Percentiles rank a stretch among this genome's conserved stretches.
phyloP scores from a whole-genome alignment of 2,113 vertebrate genomes.

The Pogona vitticeps region DNA sequence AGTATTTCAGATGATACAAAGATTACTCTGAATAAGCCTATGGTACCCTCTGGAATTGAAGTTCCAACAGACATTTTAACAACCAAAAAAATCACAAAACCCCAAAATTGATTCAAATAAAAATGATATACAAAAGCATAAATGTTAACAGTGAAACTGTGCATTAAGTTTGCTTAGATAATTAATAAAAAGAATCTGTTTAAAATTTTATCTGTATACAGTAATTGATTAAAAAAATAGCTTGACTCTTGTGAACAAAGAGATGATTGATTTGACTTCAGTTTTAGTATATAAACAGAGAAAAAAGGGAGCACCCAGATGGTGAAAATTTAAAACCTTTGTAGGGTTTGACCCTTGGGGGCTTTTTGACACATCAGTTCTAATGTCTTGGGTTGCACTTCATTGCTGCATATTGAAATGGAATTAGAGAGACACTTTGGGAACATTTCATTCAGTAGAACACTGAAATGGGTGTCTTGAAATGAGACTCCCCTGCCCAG shows the following conservation, averaged over 20 bases:
- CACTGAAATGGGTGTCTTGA: background rate
- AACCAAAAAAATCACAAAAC: too few species aligned
- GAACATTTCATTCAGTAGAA: background rate
- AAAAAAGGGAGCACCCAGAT: background rate
- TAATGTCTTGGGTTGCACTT: background rate
- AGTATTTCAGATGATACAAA: too few species aligned
- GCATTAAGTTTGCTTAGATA: background rate
- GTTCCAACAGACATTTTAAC: too few species aligned
- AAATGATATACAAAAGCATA: too few species aligned
- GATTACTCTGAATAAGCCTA: too few species aligned
- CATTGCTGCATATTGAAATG: background rate
- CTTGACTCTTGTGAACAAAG: constrained; percentile 1
- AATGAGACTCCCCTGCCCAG: background rate
- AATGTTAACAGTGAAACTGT: too few species aligned
- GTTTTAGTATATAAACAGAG: background rate
- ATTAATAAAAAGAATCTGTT: background rate
- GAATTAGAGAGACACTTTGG: background rate
- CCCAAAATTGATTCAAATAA: too few species aligned
- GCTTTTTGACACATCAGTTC: background rate
- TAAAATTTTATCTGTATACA: background rate
- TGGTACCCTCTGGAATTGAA: too few species aligned
- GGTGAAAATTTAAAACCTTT: background rate
- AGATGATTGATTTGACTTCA: background rate
- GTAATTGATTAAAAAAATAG: background rate
- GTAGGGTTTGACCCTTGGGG: background rate